A percentile compares a stretch with the other conserved stretches of the same genome.
phyloP scores from a whole-genome alignment of 1,140 invertebrate genomes.

The Tyrophagus putrescentiae region DNA sequence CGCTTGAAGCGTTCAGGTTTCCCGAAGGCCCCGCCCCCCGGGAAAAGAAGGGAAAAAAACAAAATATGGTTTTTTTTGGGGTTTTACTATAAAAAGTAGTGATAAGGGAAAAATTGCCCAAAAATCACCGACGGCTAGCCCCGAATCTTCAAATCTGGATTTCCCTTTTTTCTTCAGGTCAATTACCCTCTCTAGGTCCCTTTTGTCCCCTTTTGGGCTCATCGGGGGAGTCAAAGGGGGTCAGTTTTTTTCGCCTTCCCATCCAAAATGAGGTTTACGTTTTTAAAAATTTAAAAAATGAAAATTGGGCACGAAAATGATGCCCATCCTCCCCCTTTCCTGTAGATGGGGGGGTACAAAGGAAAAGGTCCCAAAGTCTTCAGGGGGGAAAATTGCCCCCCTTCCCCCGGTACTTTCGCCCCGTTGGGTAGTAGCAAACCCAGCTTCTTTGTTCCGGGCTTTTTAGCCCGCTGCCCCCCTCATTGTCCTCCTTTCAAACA shows the following conservation, averaged over 20 bases:
- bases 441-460: constrained; percentile 18
- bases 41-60: too few species aligned
- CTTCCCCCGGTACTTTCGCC: constrained; percentile 87
- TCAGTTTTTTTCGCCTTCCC: constrained; percentile 84
- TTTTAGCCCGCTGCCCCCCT: neutral
- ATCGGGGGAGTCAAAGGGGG: constrained; percentile 78
- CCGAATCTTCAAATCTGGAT: constrained; percentile 75
- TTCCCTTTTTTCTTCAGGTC: constrained; percentile 67
- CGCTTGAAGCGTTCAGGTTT: constrained; percentile 87
- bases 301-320: neutral
- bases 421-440: constrained; percentile 40
- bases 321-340: neutral
- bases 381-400: constrained; percentile 80
- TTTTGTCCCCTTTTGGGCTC: constrained; percentile 74
- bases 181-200: constrained; percentile 73
- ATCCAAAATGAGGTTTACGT: constrained; percentile 64
- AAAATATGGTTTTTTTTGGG: too few species aligned
- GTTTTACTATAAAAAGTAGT: neutral
- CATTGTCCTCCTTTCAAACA: neutral
- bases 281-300: too few species aligned
- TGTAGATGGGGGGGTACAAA: constrained; percentile 78
- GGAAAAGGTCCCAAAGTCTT: constrained; percentile 83
- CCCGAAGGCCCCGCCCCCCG: constrained; percentile 85
- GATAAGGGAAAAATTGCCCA: neutral
- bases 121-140: constrained; percentile 62